Percentiles rank a stretch among this genome's conserved stretches.
These are phyloP conservation scores for Mormyrus proboscirostris DNA, from an alignment of 2,797 vertebrate species.

Conservation along the genomic window DNA sequence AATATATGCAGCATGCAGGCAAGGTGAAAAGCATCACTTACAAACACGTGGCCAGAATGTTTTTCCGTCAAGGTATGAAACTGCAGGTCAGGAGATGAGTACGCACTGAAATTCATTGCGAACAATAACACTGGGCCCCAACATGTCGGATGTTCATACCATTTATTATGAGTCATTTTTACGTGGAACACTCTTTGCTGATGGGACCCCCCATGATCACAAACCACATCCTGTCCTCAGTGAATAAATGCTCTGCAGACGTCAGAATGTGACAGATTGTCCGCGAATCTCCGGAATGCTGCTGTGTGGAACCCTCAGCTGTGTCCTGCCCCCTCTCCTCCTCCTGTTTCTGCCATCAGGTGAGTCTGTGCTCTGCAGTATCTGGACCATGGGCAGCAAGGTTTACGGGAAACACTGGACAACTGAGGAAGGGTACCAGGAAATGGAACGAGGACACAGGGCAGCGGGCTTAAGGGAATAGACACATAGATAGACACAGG, in stretches of 20 bases:
- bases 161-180: background rate
- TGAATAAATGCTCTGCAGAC: background rate
- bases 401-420: background rate
- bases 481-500: background rate
- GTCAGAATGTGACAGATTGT: background rate
- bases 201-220: background rate
- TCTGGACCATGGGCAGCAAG: background rate
- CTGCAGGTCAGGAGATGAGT: background rate
- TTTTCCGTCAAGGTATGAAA: background rate
- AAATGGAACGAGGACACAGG: background rate
- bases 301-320: background rate
- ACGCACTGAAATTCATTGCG: background rate
- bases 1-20: background rate
- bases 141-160: background rate
- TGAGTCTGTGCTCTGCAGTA: background rate
- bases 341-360: background rate
- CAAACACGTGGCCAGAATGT: background rate
- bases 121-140: background rate
- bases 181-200: background rate
- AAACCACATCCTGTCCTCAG: conserved; percentile 8
- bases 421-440: background rate
- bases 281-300: background rate
- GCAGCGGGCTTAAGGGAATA: background rate
- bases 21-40: background rate
- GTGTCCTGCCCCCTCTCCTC: background rate